Percentiles rank a stretch among this genome's conserved stretches.
phyloP scores from a whole-genome alignment of 2,113 vertebrate genomes.

The Athene cunicularia region DNA sequence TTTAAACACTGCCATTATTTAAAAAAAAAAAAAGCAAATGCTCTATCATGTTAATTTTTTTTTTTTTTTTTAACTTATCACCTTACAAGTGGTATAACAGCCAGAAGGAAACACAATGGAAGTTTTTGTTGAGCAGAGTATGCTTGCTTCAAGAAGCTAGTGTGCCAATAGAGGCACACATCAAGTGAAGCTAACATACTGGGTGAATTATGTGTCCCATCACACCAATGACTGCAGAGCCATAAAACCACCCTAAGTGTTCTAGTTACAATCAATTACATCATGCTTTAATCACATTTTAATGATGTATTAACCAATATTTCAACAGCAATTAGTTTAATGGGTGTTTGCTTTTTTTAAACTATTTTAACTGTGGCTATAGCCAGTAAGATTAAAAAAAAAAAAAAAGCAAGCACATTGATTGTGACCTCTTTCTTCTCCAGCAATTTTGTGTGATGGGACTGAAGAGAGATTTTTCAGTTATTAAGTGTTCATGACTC shows the following conservation, averaged over 20 bases:
- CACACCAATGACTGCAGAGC: conserved; percentile 63
- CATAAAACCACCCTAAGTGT: conserved; percentile 69
- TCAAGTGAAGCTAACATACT: conserved; percentile 58
- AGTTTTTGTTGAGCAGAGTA: conserved; percentile 43
- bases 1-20: background rate
- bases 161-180: conserved; percentile 22
- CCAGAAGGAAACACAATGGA: conserved; percentile 29
- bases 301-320: conserved; percentile 75
- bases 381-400: conserved; percentile 19
- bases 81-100: background rate
- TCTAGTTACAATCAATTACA: conserved; percentile 70
- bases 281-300: conserved; percentile 70
- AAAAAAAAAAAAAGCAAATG: background rate
- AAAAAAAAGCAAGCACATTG: background rate
- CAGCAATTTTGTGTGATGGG: background rate
- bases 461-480: background rate
- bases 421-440: conserved; percentile 45
- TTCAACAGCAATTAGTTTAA: conserved; percentile 64
- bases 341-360: conserved; percentile 7
- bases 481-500: background rate
- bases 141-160: background rate
- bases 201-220: conserved; percentile 73
- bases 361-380: conserved; percentile 57
- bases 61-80: background rate
- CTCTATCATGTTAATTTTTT: background rate